Conservation (phyloP, 2,113 vertebrate species). For the Anseranas semipalmata region DNA sequence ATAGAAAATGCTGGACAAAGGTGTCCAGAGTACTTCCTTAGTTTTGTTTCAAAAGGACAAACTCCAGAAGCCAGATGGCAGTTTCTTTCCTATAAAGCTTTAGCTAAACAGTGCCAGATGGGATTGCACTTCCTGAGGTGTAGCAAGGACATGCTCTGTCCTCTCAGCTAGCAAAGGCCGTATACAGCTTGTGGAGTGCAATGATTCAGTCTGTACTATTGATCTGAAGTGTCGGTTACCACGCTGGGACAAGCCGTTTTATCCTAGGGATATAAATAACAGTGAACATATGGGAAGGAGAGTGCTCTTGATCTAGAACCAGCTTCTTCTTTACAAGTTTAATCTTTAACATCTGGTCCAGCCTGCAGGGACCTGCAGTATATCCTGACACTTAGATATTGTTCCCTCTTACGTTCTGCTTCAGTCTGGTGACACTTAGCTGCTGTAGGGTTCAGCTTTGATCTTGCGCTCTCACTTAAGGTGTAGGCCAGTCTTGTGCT, state of each 20-base stretch:
- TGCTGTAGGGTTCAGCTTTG: neutral
- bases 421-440: neutral
- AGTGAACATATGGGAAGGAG: neutral
- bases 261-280: slow-evolving; percentile 43
- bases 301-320: slow-evolving; percentile 14
- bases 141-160: slow-evolving; percentile 42
- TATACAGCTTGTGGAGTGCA: neutral
- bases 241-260: neutral
- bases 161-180: neutral
- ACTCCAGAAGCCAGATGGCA: slow-evolving; percentile 15
- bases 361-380: neutral
- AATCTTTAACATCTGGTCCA: neutral
- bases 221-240: slow-evolving; percentile 51
- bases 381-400: neutral
- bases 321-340: neutral
- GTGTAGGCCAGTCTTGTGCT: neutral
- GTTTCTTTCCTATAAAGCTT: slow-evolving; percentile 9
- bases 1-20: neutral
- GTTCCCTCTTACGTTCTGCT: neutral
- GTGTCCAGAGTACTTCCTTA: neutral
- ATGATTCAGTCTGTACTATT: slow-evolving; percentile 12
- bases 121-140: slow-evolving; percentile 32
- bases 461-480: neutral
- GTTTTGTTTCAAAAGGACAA: slow-evolving; percentile 5
- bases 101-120: slow-evolving; percentile 43